Percentiles rank a stretch among this genome's conserved stretches.
phyloP scores from a whole-genome alignment of 2,113 vertebrate species.

The Pseudolaguvia tuberculata region DNA sequence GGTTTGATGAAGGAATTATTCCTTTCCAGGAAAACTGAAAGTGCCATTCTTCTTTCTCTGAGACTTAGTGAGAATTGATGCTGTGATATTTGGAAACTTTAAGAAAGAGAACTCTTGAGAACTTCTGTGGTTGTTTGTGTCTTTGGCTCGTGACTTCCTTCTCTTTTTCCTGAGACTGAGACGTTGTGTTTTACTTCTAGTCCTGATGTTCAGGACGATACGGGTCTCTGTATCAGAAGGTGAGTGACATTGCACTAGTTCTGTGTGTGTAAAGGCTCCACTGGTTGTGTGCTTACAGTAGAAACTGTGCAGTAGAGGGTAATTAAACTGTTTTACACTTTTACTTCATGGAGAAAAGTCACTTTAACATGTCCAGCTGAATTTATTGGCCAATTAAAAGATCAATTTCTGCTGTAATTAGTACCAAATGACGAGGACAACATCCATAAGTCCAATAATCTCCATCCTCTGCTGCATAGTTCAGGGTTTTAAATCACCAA shows the following conservation, averaged over 20 bases:
- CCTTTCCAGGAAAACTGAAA: not conserved
- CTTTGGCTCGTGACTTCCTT: constrained; percentile 16
- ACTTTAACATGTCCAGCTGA: constrained; percentile 29
- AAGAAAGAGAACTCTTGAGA: constrained; percentile 19
- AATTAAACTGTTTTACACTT: constrained; percentile 19
- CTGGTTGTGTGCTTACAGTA: constrained; percentile 10
- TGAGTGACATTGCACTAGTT: no score
- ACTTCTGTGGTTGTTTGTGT: constrained; percentile 9
- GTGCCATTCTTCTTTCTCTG: constrained; percentile 5
- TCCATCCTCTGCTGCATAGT: no score
- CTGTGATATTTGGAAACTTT: constrained; percentile 18
- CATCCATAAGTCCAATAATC: constrained; percentile 23
- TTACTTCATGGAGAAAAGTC: constrained; percentile 10
- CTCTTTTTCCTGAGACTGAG: no score
- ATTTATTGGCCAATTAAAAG: constrained; percentile 41
- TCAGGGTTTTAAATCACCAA: not conserved
- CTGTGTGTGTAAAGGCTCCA: not conserved
- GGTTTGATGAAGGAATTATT: not conserved
- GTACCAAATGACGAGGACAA: constrained; percentile 29
- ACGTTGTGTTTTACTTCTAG: no score
- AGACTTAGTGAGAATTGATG: constrained; percentile 23
- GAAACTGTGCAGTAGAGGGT: constrained; percentile 5
- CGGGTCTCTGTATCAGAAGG: no score
- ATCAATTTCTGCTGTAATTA: constrained; percentile 34
- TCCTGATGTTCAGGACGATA: no score